These are phyloP conservation scores for Cepaea hortensis DNA, from an alignment of 2,888 invertebrate genomes.

Conservation along the genomic window DNA sequence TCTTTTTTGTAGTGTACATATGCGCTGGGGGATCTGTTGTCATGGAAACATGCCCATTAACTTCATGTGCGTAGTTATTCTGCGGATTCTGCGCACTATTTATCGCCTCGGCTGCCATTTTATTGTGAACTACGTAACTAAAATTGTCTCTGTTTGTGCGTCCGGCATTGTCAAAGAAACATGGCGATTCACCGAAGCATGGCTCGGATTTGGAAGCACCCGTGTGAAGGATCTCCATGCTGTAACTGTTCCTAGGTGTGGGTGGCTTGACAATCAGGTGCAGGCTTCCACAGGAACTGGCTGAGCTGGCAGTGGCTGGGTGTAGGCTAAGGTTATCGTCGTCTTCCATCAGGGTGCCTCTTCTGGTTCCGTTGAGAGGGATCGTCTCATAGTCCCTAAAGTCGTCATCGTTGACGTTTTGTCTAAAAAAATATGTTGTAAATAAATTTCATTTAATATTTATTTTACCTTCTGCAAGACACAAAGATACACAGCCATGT, in stretches of 20 bases:
- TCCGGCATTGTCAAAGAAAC: neutral
- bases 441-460: no score
- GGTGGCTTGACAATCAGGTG: neutral
- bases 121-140: neutral
- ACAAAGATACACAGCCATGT: no score
- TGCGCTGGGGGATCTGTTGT: neutral
- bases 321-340: neutral
- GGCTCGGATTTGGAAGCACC: neutral
- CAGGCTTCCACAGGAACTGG: neutral
- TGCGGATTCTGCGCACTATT: conserved; percentile 28
- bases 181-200: neutral
- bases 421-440: neutral
- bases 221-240: neutral
- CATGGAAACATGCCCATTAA: conserved; percentile 29
- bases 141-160: neutral
- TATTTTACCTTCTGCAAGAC: no score
- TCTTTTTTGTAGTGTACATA: neutral
- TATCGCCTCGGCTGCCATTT: conserved; percentile 7
- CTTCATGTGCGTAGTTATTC: conserved; percentile 30
- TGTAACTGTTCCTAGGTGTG: neutral
- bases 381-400: conserved; percentile 23
- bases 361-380: conserved; percentile 5
- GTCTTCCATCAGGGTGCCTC: neutral
- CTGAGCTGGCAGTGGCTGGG: neutral
- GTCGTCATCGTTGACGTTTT: neutral